Conservation (phyloP, 2,888 invertebrate species). For the Nomada hirtipes region DNA sequence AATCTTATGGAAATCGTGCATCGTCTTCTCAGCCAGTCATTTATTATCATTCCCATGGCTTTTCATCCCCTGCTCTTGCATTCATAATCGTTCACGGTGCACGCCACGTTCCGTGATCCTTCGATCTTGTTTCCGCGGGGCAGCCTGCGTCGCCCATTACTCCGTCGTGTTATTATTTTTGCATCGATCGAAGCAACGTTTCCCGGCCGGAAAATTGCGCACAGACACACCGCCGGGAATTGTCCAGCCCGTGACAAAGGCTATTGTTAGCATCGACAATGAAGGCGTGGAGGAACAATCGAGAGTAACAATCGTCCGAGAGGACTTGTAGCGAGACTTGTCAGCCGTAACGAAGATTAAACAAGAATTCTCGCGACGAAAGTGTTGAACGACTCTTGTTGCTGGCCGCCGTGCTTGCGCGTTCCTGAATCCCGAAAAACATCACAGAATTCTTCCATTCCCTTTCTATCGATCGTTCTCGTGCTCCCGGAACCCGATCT, state of each 20-base stretch:
- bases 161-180: neutral
- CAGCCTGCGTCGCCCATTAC: slow-evolving; percentile 41
- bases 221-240: slow-evolving; percentile 34
- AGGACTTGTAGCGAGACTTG: slow-evolving; percentile 33
- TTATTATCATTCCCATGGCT: slow-evolving; percentile 65
- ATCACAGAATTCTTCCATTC: no score
- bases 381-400: neutral
- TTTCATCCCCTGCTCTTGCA: slow-evolving; percentile 46
- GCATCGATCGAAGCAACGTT: slow-evolving; percentile 33
- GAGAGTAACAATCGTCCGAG: slow-evolving; percentile 47
- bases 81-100: slow-evolving; percentile 1
- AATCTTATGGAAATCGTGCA: slow-evolving; percentile 69
- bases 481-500: slow-evolving; percentile 13
- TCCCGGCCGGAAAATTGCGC: slow-evolving; percentile 59
- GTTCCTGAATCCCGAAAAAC: no score
- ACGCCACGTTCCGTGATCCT: neutral
- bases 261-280: slow-evolving; percentile 63
- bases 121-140: slow-evolving; percentile 38
- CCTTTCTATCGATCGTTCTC: no score
- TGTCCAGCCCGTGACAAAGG: slow-evolving; percentile 57
- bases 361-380: slow-evolving; percentile 22
- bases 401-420: no score
- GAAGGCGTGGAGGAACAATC: slow-evolving; percentile 52
- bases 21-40: slow-evolving; percentile 66
- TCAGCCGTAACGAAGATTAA: slow-evolving; percentile 11